These are phyloP conservation scores for Acanthiza pusilla DNA, from an alignment of 2,797 vertebrate species.

Conservation along the genomic window DNA sequence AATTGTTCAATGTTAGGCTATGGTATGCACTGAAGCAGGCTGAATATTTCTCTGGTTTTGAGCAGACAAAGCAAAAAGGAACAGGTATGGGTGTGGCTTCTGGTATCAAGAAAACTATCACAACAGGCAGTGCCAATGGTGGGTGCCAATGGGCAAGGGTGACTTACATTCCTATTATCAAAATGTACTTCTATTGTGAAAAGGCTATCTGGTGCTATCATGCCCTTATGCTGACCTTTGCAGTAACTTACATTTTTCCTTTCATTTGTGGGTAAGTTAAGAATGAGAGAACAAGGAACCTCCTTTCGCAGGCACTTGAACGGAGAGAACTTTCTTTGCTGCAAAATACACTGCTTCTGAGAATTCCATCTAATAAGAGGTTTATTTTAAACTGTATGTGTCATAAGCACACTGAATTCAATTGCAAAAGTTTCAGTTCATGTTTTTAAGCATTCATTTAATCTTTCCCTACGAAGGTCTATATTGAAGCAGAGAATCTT, in stretches of 20 bases:
- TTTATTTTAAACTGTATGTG: background rate
- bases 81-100: background rate
- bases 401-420: background rate
- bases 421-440: background rate
- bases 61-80: background rate
- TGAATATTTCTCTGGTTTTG: background rate
- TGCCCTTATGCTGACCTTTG: background rate
- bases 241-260: background rate
- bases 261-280: background rate
- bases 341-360: background rate
- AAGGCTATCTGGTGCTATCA: background rate
- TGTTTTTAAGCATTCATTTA: background rate
- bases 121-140: background rate
- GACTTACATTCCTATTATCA: background rate
- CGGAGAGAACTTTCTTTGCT: background rate
- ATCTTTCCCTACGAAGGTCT: background rate
- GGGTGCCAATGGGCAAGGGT: background rate
- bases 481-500: background rate
- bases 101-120: background rate
- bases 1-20: background rate
- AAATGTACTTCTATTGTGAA: background rate
- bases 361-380: background rate
- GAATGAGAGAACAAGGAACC: background rate
- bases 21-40: background rate
- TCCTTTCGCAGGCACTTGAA: background rate